These are phyloP conservation scores for Labrus mixtus DNA, from an alignment of 2,113 vertebrate species.

Conservation along the genomic window DNA sequence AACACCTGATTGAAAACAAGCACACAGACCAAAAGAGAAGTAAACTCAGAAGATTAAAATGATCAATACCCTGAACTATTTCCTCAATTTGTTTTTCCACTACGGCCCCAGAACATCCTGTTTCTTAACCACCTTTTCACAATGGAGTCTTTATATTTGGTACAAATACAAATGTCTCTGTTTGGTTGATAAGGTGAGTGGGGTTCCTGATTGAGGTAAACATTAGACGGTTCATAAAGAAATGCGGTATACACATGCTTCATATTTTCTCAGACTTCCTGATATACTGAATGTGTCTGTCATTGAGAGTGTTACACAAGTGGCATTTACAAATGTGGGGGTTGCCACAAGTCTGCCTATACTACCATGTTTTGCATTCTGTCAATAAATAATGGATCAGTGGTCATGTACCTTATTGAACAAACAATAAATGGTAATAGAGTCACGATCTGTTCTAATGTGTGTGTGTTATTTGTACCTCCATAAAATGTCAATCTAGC, in stretches of 20 bases:
- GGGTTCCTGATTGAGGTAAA: background rate
- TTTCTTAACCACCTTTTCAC: background rate
- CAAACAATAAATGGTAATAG: constrained; percentile 69
- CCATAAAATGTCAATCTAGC: background rate
- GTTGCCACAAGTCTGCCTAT: constrained; percentile 6
- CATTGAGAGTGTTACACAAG: background rate
- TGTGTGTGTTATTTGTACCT: background rate
- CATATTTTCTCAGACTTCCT: constrained; percentile 12
- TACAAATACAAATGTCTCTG: constrained; percentile 8
- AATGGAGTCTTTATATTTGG: constrained; percentile 11
- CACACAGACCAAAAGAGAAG: constrained; percentile 5
- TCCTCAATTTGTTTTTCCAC: background rate
- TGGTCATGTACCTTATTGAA: constrained; percentile 59
- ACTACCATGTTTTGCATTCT: constrained; percentile 52
- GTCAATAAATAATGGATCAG: constrained; percentile 32
- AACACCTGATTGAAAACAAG: constrained; percentile 5
- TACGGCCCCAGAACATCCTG: background rate
- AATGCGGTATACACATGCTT: background rate
- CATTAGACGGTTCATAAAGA: background rate
- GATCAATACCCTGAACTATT: constrained; percentile 7
- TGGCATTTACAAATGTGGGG: constrained; percentile 22
- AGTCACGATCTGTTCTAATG: background rate
- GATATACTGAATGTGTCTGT: constrained; percentile 27
- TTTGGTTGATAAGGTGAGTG: background rate
- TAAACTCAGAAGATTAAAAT: background rate